A percentile compares a stretch with the other conserved stretches of the same genome.
These are phyloP conservation scores for Pagrus major DNA, from an alignment of 2,113 vertebrate species.

Conservation along the genomic window DNA sequence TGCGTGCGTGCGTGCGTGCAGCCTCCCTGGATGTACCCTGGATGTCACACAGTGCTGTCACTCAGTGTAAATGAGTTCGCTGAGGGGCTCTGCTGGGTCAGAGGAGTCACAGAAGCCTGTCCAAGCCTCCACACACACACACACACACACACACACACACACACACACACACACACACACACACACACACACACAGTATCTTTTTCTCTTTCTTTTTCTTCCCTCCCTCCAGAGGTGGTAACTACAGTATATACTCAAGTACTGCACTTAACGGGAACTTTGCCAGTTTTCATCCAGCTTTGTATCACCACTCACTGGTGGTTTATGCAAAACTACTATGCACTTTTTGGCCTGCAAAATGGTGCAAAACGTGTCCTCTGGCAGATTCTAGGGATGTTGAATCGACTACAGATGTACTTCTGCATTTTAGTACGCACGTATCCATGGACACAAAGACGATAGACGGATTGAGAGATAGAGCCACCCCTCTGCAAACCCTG, in stretches of 20 bases:
- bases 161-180: neutral
- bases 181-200: constrained; percentile 1
- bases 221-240: neutral
- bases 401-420: no score
- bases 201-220: neutral
- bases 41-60: constrained; percentile 66
- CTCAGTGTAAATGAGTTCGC: constrained; percentile 62
- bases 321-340: no score
- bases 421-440: no score
- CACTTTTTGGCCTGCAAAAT: no score
- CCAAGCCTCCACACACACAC: constrained; percentile 71
- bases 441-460: no score
- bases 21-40: constrained; percentile 19
- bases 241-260: neutral
- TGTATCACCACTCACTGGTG: no score
- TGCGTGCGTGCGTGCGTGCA: constrained; percentile 7
- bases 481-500: no score
- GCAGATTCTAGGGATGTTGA: no score
- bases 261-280: neutral
- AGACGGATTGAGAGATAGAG: no score
- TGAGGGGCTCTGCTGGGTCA: constrained; percentile 60
- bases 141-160: constrained; percentile 8
- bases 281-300: no score
- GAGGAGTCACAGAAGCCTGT: constrained; percentile 68
- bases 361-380: no score